Evolutionary conservation across 2,888 invertebrate genomes (phyloP), one percentile per base, ranked within the genome.

Genomic region (Allygus modestus): DNA sequence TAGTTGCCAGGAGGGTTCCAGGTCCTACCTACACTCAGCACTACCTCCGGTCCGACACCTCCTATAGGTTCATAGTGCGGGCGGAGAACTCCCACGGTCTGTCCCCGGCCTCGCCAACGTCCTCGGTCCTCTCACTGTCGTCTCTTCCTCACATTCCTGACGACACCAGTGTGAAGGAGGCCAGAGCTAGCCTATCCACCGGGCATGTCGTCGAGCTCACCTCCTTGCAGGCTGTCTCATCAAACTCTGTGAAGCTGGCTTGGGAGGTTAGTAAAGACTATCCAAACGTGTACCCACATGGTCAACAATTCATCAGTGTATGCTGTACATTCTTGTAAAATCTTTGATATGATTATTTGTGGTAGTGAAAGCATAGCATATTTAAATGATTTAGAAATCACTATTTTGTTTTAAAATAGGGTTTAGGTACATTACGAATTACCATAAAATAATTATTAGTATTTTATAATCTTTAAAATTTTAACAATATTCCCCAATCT

Each of bases 31-130:
- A 93, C 89, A 94, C 95, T 1, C 94, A 95, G 84, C 93, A 93
- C 88, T 93, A 95, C 86, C 91, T 98, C 83, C 92, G 93, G 85
- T 93, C 96, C 20, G 96, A 96, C 82, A 94, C 96, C 26, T 94
- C 95, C 51, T 98, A 98, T 90, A 94, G 96, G 90, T 98, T 98
- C 91, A 91, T 98, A 82, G 94, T 98, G 33, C 93, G 96, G 87
- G 97, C 98, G 0, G 97, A 97, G 91, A 98, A 98, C 91, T 95
- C 95, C 0, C 97, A 98, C 90, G 96, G 96, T 1, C 88, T 95
- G 43, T 97, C 97, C 4, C 93, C 94, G 77, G 97, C 98, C 0
- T 97, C 86, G 12, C 86, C 86, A n/a, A 82, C 86, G 84, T 97
- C 97, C 1, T 95, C 96, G 87, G 93, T 94, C 0, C 91, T 95